These are phyloP conservation scores for Gastrophysa polygoni DNA, from an alignment of 2,888 invertebrate species.

Conservation along the genomic window DNA sequence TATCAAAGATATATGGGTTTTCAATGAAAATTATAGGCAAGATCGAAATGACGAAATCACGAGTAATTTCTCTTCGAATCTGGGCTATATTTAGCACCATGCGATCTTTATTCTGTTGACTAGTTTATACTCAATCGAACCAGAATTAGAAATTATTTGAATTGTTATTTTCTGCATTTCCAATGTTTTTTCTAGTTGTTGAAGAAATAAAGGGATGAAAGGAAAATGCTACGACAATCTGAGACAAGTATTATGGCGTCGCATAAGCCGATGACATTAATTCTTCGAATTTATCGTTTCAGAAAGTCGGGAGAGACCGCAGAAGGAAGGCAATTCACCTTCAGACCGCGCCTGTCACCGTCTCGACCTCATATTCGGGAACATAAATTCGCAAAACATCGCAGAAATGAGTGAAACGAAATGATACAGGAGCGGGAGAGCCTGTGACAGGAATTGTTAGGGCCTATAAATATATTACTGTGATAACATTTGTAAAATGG, in stretches of 20 bases:
- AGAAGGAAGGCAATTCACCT: slow-evolving; percentile 49
- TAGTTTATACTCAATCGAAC: no score
- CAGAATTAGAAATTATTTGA: no score
- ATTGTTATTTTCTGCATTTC: no score
- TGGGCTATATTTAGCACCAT: no score
- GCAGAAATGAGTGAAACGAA: slow-evolving; percentile 59
- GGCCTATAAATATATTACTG: slow-evolving; percentile 59
- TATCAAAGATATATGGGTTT: no score
- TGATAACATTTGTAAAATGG: slow-evolving; percentile 60
- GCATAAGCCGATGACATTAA: slow-evolving; percentile 56
- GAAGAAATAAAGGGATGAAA: no score
- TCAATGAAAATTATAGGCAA: no score
- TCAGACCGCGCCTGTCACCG: slow-evolving; percentile 51
- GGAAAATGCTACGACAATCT: no score
- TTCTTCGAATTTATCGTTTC: slow-evolving; percentile 54
- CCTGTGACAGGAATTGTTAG: slow-evolving; percentile 43
- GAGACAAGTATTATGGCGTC: slow-evolving; percentile 43
- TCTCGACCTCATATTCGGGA: slow-evolving; percentile 61
- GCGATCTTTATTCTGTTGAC: no score
- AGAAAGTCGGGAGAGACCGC: slow-evolving; percentile 46
- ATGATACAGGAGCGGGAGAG: slow-evolving; percentile 38
- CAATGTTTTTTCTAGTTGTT: no score
- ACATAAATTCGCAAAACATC: slow-evolving; percentile 64
- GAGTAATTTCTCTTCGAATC: no score
- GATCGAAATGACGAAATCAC: no score